Evolutionary conservation across 1,140 invertebrate genomes (phyloP), one percentile per base, ranked within the genome.

Genomic region (Drosophila neocordata): DNA sequence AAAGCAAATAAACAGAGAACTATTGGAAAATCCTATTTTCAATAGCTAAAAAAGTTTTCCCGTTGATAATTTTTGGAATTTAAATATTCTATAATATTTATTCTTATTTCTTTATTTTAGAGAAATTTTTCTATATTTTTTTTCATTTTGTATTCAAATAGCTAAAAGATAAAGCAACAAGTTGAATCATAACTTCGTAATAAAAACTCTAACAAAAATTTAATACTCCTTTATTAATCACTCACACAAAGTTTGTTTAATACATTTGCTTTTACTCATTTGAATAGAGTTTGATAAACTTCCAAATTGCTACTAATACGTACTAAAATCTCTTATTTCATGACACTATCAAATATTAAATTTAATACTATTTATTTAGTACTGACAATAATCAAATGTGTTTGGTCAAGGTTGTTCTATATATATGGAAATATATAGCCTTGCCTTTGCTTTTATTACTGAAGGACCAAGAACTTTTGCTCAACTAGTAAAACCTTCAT

Each of bases 361-460:
- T 48, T 48, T 48, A 48, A 2, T 48, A 48, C 41, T 20, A 48
- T 48, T 48, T 20, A 8, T 11, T 48, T 48, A 48, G 41, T 48
- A 48, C 15, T 11, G 18, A 20, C 15, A 48, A 13, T 48, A 48
- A 20, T 20, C 41, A 48, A 48, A 20, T 31, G 27, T 31, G 27
- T 6, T 31, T 48, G 41, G 41, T 48, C 41, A 48, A 20, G 41
- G 41, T 48, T 48, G 18, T 11, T 44, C 8, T n/a, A 18, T 48
- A 48, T 9, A 44, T 44, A 35, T 4, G 12, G 11, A 35, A 2
- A 31, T 44, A 15, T 44, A 44, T 44, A 18, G n/a, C 41, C 38
- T 44, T 44, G 13, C 41, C 15, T 44, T 44, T 44, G 13, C 41
- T 44, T 44, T 44, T 44, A 44, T 44, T 44, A 44, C 41, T 44